Evolutionary conservation across 2,888 invertebrate genomes (phyloP).

Genomic region (Exocentrus adspersus): DNA sequence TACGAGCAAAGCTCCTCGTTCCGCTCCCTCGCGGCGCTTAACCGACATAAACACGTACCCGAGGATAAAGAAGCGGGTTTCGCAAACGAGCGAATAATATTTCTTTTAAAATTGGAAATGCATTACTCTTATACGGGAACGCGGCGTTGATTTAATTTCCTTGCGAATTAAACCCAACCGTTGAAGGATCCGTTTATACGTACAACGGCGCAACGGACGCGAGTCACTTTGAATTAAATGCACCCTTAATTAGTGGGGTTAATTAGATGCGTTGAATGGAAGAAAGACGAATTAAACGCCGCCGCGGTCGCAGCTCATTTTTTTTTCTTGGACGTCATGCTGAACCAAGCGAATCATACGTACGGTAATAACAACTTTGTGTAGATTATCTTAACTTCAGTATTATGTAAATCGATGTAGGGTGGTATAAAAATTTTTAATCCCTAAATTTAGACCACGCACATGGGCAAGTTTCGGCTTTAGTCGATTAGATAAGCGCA

Average conservation of each 20-base stretch:
- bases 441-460: background rate
- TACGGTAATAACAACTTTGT: background rate
- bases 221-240: background rate
- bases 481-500: background rate
- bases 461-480: background rate
- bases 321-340: too few species aligned
- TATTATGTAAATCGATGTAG: background rate
- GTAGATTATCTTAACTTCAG: background rate
- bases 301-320: too few species aligned
- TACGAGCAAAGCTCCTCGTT: background rate
- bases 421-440: background rate
- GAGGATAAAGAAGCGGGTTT: background rate
- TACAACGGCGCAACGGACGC: background rate
- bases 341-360: too few species aligned
- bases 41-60: background rate
- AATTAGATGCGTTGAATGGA: background rate
- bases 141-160: background rate
- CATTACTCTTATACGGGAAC: background rate
- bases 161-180: background rate
- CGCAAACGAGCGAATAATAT: background rate
- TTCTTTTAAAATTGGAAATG: background rate
- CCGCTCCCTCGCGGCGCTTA: background rate
- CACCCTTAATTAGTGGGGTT: background rate
- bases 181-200: background rate
- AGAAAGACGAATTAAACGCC: background rate